Percentiles rank a stretch among this genome's conserved stretches.
These are phyloP conservation scores for Poeciliopsis retropinna DNA, from an alignment of 2,113 vertebrate genomes.

Conservation along the genomic window DNA sequence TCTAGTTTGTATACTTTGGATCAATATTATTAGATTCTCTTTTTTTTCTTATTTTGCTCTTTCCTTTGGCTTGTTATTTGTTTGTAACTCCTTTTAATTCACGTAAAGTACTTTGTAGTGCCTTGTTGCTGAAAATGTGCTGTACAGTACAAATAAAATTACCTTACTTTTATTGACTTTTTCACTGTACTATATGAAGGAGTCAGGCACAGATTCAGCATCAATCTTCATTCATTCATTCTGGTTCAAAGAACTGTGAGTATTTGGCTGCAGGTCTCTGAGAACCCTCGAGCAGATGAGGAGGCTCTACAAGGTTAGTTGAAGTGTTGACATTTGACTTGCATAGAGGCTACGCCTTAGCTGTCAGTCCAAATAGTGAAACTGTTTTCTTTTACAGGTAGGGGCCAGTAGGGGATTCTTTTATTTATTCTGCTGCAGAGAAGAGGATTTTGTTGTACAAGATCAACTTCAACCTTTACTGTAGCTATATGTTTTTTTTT, in stretches of 20 bases:
- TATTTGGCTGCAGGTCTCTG: not conserved
- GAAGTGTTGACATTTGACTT: conserved; percentile 25
- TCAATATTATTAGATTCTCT: no score
- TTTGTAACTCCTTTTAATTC: no score
- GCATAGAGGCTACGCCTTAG: not conserved
- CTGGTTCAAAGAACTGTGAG: conserved; percentile 15
- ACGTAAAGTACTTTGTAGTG: no score
- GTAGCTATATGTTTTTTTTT: not conserved
- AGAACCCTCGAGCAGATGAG: not conserved
- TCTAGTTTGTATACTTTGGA: no score
- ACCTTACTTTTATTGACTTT: not conserved
- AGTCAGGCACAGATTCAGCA: not conserved
- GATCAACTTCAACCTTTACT: not conserved
- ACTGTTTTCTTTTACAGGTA: conserved; percentile 10
- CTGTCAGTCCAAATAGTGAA: not conserved
- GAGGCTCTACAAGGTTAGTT: conserved; percentile 2
- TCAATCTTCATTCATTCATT: not conserved
- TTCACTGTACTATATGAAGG: not conserved
- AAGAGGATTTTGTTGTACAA: not conserved
- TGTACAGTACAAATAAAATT: no score
- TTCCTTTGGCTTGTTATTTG: no score
- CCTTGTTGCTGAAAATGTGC: no score
- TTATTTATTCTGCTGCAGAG: not conserved
- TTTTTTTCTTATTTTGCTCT: no score
- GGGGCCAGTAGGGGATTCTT: not conserved